phyloP scores from a whole-genome alignment of 1,140 invertebrate genomes.

The Rhizoglyphus robini region DNA sequence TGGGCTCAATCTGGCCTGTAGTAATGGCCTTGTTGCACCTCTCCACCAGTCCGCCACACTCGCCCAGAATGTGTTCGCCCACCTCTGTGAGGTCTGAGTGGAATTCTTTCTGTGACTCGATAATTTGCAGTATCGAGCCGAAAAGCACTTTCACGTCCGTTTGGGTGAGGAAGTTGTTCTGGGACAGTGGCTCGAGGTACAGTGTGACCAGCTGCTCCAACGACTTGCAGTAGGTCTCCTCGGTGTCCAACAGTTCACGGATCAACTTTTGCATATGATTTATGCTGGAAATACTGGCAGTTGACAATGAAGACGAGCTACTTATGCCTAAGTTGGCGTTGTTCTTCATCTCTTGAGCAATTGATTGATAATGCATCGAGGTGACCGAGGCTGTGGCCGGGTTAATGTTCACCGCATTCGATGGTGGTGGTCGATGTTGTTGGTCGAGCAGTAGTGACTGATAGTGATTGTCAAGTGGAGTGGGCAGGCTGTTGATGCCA shows the following conservation, averaged over 20 bases:
- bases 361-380: neutral
- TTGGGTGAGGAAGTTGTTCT: conserved; percentile 80
- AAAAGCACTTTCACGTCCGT: conserved; percentile 89
- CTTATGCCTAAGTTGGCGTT: too few relatives aligned
- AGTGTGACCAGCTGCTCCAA: conserved; percentile 86
- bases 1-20: neutral
- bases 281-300: conserved; percentile 43
- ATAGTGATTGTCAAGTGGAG: neutral
- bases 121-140: conserved; percentile 93
- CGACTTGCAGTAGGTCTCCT: conserved; percentile 93
- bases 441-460: neutral
- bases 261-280: conserved; percentile 91
- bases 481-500: too few relatives aligned
- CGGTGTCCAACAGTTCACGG: conserved; percentile 90
- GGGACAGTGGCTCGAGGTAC: conserved; percentile 85
- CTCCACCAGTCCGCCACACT: neutral
- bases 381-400: neutral
- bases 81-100: conserved; percentile 1
- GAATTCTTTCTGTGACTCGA: conserved; percentile 88
- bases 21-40: neutral
- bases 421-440: neutral
- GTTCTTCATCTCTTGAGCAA: neutral
- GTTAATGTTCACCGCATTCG: neutral
- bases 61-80: conserved; percentile 4
- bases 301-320: neutral